Evolutionary conservation across 2,113 vertebrate genomes (phyloP).

Genomic region (Halcyon senegalensis): DNA sequence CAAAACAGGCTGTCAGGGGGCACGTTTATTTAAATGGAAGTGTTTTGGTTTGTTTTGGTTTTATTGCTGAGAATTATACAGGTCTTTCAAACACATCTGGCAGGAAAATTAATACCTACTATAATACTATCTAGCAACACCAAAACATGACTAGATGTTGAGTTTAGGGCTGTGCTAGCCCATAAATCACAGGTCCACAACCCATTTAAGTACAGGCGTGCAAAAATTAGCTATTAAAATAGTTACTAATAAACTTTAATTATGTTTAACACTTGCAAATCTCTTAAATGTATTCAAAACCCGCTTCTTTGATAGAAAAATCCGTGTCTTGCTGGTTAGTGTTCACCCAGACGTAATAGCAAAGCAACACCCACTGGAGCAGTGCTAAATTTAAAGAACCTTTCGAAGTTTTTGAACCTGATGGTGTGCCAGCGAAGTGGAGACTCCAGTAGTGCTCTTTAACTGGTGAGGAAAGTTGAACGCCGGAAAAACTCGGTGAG

Average conservation of each 20-base stretch:
- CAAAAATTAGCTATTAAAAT: slow-evolving; percentile 34
- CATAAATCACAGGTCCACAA: not conserved
- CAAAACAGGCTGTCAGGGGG: not conserved
- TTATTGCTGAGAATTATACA: not conserved
- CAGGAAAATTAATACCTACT: not conserved
- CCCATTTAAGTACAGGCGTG: slow-evolving; percentile 20
- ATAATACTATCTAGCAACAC: not conserved
- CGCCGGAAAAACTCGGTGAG: not conserved
- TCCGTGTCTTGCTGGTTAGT: not conserved
- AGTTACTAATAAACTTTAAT: not conserved
- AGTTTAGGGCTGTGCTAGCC: not conserved
- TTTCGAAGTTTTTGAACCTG: not conserved
- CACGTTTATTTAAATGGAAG: not conserved
- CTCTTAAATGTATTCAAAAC: slow-evolving; percentile 29
- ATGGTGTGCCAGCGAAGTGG: not conserved
- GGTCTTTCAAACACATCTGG: not conserved
- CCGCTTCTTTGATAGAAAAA: slow-evolving; percentile 19
- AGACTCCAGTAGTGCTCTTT: slow-evolving; percentile 20
- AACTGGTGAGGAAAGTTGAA: not conserved
- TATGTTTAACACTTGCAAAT: slow-evolving; percentile 10
- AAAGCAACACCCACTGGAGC: not conserved
- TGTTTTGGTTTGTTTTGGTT: not conserved
- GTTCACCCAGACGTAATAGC: not conserved
- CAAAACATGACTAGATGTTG: not conserved
- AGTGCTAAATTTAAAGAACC: not conserved